Percentiles rank a stretch among this genome's conserved stretches.
These are phyloP conservation scores for Trichonephila clavata DNA, from an alignment of 1,140 invertebrate genomes.

Conservation along the genomic window DNA sequence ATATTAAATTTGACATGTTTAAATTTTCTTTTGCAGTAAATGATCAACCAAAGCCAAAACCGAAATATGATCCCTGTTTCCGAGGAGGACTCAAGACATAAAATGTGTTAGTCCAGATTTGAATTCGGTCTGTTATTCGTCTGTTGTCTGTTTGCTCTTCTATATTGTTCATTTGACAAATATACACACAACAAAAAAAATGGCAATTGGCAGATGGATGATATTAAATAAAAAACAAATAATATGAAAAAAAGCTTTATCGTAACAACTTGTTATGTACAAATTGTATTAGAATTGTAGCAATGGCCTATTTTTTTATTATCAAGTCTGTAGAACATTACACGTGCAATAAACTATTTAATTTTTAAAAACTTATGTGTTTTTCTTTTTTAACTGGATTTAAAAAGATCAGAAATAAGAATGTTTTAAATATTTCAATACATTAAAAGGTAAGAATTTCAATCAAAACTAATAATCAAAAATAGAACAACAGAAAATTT, in stretches of 20 bases:
- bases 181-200: not conserved
- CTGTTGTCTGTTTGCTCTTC: not conserved
- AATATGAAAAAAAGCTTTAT: not conserved
- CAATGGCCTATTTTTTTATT: not conserved
- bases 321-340: not conserved
- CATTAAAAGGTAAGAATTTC: no score
- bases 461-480: no score
- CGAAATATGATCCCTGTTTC: constrained; percentile 68
- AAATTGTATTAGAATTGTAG: not conserved
- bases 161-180: not conserved
- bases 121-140: not conserved
- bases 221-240: not conserved
- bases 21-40: constrained; percentile 23
- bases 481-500: no score
- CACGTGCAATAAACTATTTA: not conserved
- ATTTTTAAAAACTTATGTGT: not conserved
- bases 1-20: no score
- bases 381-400: not conserved
- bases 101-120: not conserved
- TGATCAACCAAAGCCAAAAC: constrained; percentile 10
- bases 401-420: no score
- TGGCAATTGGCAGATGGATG: not conserved
- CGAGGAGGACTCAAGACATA: constrained; percentile 64
- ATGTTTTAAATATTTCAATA: no score
- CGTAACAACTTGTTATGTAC: not conserved